Conservation (phyloP, 1,140 invertebrate genomes). For the Bombus turneri region DNA sequence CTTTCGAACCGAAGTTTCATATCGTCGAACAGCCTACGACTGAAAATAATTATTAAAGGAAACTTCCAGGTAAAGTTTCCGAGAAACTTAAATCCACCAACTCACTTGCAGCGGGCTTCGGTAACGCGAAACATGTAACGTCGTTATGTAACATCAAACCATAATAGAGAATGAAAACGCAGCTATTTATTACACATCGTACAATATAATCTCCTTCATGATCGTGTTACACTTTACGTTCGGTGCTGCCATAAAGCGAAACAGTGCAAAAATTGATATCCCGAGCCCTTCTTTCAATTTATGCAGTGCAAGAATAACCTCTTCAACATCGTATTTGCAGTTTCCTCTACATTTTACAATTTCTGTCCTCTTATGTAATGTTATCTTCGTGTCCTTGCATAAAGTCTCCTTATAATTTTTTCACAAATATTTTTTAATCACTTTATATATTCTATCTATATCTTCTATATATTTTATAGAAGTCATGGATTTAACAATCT, state of each 20-base stretch:
- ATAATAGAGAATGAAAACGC: neutral
- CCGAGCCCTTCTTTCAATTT: neutral
- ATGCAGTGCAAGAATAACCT: neutral
- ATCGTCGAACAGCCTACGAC: neutral
- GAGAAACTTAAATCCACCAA: neutral
- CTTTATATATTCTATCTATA: no score
- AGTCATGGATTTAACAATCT: no score
- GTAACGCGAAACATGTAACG: neutral
- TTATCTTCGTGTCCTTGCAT: neutral
- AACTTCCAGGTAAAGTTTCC: neutral
- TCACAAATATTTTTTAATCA: neutral
- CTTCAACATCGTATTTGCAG: neutral
- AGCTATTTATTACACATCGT: neutral
- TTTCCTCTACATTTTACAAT: neutral
- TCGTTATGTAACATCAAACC: constrained; percentile 5
- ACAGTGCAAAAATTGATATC: neutral
- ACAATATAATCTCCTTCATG: neutral
- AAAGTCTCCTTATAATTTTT: neutral
- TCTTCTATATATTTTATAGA: no score
- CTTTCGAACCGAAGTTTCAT: neutral
- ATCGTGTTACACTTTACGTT: neutral
- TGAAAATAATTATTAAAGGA: constrained; percentile 18
- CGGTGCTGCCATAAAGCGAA: neutral
- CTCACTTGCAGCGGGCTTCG: neutral
- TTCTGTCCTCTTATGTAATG: neutral